Evolutionary conservation across 2,113 vertebrate genomes (phyloP), one percentile per base, ranked within the genome.

Genomic region (Zapus hudsonius): DNA sequence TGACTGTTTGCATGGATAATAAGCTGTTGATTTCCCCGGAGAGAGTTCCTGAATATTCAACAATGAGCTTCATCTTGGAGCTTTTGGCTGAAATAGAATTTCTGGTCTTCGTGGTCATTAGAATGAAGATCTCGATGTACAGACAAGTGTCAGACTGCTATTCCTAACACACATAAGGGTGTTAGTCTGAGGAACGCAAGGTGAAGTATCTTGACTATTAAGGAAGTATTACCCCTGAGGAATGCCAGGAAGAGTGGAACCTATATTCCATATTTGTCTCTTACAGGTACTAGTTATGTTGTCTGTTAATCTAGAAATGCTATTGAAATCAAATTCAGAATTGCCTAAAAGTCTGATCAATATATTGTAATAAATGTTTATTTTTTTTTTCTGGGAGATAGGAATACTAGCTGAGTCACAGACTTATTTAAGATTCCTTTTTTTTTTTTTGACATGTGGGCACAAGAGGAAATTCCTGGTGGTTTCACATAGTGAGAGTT

Each of bases 261-360:
- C 25, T 87, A 33, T 19, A 15, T 29, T 84, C 52, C 22, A 42
- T 31, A 84, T 52, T 80, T 81, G 47, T 20, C 5, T 76, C 11
- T 78, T 70, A 57, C n/a, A 72, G 13, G 40, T 63, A 64, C 20
- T 20, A 92, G 74, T 29, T 81, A 80, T 90, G 74, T 95, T 63
- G 25, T 12, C 67, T 22, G 66, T 84, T 57, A 22, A n/a, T 31
- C 55, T 70, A 33, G 12, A n/a, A 80, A 80, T 33, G 40, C 47
- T 66, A 1, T 61, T 70, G 79, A 79, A 84, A 92, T 92, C 59
- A 72, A 86, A 83, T 25, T 81, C 78, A 23, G 52, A 63, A 63
- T 89, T 84, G 57, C 10, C 25, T 31, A 63, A 44, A 23, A n/a
- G 3, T 82, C 33, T 84, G 29, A 84, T 64, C 13, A 90, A 36